Conservation (phyloP, 1,140 invertebrate genomes). For the Phocides pigmalion region DNA sequence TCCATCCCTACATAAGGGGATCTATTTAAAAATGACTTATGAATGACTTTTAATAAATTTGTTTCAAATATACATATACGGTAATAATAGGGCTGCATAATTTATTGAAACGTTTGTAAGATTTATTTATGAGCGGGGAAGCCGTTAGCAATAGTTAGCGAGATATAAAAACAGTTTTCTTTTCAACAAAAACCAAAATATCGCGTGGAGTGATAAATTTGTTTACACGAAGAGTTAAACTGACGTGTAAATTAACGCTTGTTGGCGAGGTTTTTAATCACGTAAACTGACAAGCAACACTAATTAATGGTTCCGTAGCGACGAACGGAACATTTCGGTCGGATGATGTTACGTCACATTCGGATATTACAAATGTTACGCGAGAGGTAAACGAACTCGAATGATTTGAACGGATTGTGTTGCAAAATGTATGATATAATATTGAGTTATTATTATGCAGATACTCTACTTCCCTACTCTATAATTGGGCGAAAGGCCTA, state of each 20-base stretch:
- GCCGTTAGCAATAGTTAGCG: too few relatives aligned
- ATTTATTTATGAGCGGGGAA: too few relatives aligned
- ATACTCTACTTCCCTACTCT: background rate
- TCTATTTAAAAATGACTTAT: too few relatives aligned
- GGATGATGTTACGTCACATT: background rate
- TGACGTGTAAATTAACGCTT: background rate
- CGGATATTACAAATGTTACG: background rate
- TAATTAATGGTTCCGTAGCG: background rate
- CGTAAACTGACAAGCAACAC: conserved; percentile 2
- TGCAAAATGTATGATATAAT: background rate
- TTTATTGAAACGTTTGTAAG: too few relatives aligned
- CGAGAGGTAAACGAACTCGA: conserved; percentile 9
- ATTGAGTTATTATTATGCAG: background rate
- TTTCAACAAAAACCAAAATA: background rate
- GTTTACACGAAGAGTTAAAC: background rate
- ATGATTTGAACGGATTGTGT: background rate
- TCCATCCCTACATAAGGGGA: too few relatives aligned
- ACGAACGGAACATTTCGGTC: background rate
- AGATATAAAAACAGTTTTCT: too few relatives aligned
- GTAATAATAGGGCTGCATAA: too few relatives aligned
- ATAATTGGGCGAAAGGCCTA: too few relatives aligned
- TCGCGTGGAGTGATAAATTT: background rate
- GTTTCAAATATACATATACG: too few relatives aligned
- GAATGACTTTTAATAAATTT: too few relatives aligned
- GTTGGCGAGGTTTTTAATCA: background rate